Evolutionary conservation across 1,140 invertebrate genomes (phyloP).

Genomic region (Maniola jurtina): DNA sequence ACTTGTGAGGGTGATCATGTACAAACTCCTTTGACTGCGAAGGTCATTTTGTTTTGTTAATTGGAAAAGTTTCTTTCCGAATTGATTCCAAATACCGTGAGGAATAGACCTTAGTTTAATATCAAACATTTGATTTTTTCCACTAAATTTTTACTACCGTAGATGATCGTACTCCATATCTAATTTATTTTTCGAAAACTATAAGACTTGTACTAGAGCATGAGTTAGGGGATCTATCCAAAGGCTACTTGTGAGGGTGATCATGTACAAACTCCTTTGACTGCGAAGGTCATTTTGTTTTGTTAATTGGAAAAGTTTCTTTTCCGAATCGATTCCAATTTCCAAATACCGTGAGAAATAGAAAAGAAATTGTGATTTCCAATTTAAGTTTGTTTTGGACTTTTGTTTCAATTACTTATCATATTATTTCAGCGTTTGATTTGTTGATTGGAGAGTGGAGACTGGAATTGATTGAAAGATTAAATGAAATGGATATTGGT

Average conservation of each 20-base stretch:
- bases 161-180: no score
- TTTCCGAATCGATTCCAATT: slow-evolving; percentile 2
- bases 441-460: no score
- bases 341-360: background rate
- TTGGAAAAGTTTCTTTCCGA: slow-evolving; percentile 22
- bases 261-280: slow-evolving; percentile 71
- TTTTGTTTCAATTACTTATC: background rate
- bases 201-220: no score
- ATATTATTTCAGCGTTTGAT: background rate
- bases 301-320: slow-evolving; percentile 26
- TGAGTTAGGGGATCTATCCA: no score
- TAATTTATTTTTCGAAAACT: no score
- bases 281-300: slow-evolving; percentile 63
- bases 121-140: no score
- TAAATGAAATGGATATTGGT: no score
- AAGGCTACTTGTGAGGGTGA: no score
- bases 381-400: slow-evolving; percentile 1
- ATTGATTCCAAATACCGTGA: background rate
- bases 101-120: no score
- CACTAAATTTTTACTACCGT: no score
- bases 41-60: slow-evolving; percentile 47
- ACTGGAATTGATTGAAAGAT: no score
- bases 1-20: no score
- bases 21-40: slow-evolving; percentile 78
- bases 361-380: slow-evolving; percentile 3